Conservation (phyloP, 1,140 invertebrate species). For the Apolygus lucorum region DNA sequence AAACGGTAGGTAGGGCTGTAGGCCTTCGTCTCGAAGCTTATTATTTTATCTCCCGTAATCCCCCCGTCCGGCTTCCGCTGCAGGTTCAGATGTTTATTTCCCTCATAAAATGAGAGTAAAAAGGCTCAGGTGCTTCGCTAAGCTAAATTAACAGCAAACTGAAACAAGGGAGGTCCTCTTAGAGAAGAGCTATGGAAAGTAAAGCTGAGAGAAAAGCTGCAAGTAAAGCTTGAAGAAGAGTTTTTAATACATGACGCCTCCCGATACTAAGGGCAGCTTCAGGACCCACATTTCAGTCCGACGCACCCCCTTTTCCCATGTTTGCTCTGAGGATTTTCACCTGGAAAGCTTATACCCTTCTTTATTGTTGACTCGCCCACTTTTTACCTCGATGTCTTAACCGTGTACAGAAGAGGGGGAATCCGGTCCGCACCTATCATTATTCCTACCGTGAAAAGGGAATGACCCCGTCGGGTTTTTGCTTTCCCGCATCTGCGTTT, state of each 20-base stretch:
- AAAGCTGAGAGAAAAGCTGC: not conserved
- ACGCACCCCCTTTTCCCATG: not conserved
- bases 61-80: not conserved
- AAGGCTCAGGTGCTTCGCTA: not conserved
- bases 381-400: not conserved
- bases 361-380: not conserved
- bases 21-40: not conserved
- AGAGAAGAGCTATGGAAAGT: not conserved
- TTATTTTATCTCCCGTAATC: not conserved
- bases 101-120: not conserved
- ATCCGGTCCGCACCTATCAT: too few species aligned
- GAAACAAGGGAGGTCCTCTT: not conserved
- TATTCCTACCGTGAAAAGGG: not conserved
- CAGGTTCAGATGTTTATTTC: not conserved
- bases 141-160: not conserved
- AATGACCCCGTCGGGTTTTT: not conserved
- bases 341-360: not conserved
- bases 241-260: not conserved
- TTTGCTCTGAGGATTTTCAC: not conserved
- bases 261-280: too few species aligned
- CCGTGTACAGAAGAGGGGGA: not conserved
- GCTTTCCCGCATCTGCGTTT: not conserved
- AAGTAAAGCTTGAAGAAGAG: not conserved
- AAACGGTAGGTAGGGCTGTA: not conserved
- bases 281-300: too few species aligned